phyloP scores from a whole-genome alignment of 1,140 invertebrate species.

The Cydia splendana region DNA sequence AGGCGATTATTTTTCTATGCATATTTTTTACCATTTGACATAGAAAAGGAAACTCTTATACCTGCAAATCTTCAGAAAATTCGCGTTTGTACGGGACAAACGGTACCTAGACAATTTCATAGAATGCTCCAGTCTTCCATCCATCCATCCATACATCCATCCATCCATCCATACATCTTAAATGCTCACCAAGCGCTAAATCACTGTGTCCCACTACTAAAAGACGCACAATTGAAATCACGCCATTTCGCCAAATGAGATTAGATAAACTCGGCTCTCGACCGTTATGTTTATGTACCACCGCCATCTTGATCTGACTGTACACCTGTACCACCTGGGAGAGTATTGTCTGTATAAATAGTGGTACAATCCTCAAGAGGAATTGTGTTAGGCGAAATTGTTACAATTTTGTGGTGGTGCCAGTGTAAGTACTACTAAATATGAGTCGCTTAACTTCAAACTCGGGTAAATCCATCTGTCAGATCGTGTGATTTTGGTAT shows the following conservation, averaged over 20 bases:
- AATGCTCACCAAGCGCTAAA: background rate
- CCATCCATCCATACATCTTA: too few species aligned
- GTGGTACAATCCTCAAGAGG: constrained; percentile 1
- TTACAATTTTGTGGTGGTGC: background rate
- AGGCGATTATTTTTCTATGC: too few species aligned
- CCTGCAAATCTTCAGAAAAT: too few species aligned
- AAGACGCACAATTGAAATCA: constrained; percentile 46
- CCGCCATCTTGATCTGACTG: constrained; percentile 17
- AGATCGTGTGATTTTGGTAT: too few species aligned
- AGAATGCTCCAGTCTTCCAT: too few species aligned
- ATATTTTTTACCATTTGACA: too few species aligned
- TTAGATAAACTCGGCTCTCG: constrained; percentile 46
- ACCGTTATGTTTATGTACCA: constrained; percentile 31
- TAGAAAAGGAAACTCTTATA: too few species aligned
- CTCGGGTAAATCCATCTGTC: too few species aligned
- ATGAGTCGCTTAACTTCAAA: too few species aligned
- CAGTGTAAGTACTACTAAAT: background rate
- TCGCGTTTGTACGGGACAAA: too few species aligned
- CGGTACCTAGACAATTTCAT: too few species aligned
- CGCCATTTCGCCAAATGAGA: constrained; percentile 52
- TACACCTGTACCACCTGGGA: constrained; percentile 16
- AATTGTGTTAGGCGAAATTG: background rate
- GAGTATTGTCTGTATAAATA: constrained; percentile 9
- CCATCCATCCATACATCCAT: too few species aligned
- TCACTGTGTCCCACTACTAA: constrained; percentile 37